A percentile compares a stretch with the other conserved stretches of the same genome.
phyloP scores from a whole-genome alignment of 2,888 invertebrate species.

The Drosophila neutralis region DNA sequence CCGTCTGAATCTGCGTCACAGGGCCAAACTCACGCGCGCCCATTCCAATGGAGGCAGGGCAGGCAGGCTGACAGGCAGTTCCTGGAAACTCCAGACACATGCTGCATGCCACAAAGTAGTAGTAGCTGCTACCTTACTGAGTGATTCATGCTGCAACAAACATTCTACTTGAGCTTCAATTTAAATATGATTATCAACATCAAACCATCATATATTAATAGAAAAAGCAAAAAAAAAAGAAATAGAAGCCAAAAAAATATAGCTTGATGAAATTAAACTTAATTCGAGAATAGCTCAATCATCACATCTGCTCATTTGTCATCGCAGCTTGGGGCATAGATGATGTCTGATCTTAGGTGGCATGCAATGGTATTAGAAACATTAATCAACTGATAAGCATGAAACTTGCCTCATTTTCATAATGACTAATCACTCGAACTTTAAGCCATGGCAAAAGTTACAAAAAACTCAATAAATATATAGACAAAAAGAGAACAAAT shows the following conservation, averaged over 20 bases:
- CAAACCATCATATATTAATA: slow-evolving; percentile 11
- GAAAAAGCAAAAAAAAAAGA: slow-evolving; percentile 9
- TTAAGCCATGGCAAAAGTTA: not conserved
- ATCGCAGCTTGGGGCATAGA: slow-evolving; percentile 7
- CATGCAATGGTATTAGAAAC: not conserved
- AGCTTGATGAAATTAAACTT: slow-evolving; percentile 19
- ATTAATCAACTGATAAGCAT: slow-evolving; percentile 23
- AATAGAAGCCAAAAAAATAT: slow-evolving; percentile 29
- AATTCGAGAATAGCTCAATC: slow-evolving; percentile 10
- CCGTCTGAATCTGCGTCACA: slow-evolving; percentile 57
- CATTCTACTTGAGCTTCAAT: slow-evolving; percentile 11
- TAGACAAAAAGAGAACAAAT: not conserved
- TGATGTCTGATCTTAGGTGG: not conserved
- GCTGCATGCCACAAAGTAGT: slow-evolving; percentile 32
- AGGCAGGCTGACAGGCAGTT: not conserved
- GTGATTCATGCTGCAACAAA: slow-evolving; percentile 60
- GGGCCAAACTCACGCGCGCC: slow-evolving; percentile 65
- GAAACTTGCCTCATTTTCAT: not conserved
- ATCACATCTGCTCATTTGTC: slow-evolving; percentile 43
- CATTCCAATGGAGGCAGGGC: slow-evolving; percentile 52
- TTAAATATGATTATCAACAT: slow-evolving; percentile 6
- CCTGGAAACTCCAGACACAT: slow-evolving; percentile 18
- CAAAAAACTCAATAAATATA: not conserved
- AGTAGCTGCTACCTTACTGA: slow-evolving; percentile 15
- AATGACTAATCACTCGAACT: slow-evolving; percentile 1